Base-by-base conservation (phyloP, 37 sponge, comb jelly and placozoan species). In the Halichondria panicea region DNA sequence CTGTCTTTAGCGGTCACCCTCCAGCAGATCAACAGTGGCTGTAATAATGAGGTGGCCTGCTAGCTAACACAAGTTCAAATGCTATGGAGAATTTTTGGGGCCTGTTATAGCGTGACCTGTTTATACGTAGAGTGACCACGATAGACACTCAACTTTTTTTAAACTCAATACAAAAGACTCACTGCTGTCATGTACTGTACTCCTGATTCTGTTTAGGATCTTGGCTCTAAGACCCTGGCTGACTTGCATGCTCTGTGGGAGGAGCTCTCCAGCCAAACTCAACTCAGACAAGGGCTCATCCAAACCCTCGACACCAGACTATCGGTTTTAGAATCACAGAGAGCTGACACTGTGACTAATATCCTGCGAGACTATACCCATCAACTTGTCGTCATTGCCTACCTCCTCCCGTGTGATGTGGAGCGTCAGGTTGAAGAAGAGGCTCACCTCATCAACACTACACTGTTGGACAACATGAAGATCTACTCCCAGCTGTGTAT, bases 381-480 rank as follows among this genome's bases (percentile, higher is more conserved):
- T 5, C n/a, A 57, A 41, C 61, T 89, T 38, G 54, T 30, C 12
- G 12, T 48, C 27, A 78, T 83, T 38, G 78, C 77, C 2, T 82
- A 72, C 74, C 46, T 82, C 36, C 46, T 86, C 4, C 67, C 83
- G 22, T 63, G 68, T 11, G 79, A 82, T 5, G 71, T 91, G 43
- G 37, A 59, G 44, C 56, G 75, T 33, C 46, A 82, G 46, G 75
- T 91, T 27, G 79, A 86, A 11, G 70, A 77, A 13, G 80, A 82
- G 60, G 87, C 83, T 15, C 76, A 74, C 53, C 22, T 39, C 0
- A 46, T 86, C 45, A 91, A 82, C 71, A 54, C 71, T 21, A 38
- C 82, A 22, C 68, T 86, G 0, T 21, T 91, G 33, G 57, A 73
- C 58, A 91, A 91, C 84, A 86, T 39, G 41, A 64, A 30, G 58